Base-by-base conservation (phyloP, 2,113 vertebrate species). In the Platysternon megacephalum region DNA sequence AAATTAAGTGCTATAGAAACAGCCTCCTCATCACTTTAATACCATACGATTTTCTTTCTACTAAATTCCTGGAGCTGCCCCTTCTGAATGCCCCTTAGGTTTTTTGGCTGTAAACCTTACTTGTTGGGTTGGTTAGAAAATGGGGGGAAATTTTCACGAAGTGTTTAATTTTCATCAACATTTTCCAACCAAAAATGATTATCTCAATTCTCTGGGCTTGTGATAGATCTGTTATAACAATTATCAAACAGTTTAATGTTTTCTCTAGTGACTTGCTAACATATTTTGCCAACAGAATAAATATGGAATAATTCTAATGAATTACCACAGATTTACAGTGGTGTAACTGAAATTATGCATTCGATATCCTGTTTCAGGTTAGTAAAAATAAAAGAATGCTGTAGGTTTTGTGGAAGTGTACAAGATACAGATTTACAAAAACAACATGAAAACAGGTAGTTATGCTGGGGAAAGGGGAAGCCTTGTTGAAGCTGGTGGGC, bases 121-220 rank as follows among this genome's bases (percentile, higher is more conserved):
- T 93, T 95, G 87, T 93, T 72, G 13, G 32, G 5, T 39, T 93
- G 65, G 58, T 35, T 92, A 46, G 78, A n/a, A 95, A 88, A 39
- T 9, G 58, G 24, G 24, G 65, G 46, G 1, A 22, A 29, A 86
- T 91, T 82, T 82, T 28, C 32, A 11, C 26, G 49, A 82, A 79
- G 46, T 58, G 3, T 58, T 58, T 58, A 29, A 35, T 84, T 93
- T 92, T 84, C 28, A 48, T 86, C 17, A 35, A 16, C 52, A 51
- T 89, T n/a, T n/a, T n/a, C n/a, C n/a, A n/a, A n/a, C n/a, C n/a
- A n/a, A n/a, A n/a, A n/a, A n/a, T n/a, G n/a, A 68, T 90, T 78
- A 85, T 85, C 55, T 84, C 5, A 51, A 13, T 88, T 88, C 17
- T 72, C 17, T 94, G 79, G 49, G 26, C 29, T 89, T 82, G 61